Percentiles rank a stretch among this genome's conserved stretches.
These are phyloP conservation scores for Romanomermis culicivorax DNA, from an alignment of 2,888 invertebrate species.

Conservation along the genomic window DNA sequence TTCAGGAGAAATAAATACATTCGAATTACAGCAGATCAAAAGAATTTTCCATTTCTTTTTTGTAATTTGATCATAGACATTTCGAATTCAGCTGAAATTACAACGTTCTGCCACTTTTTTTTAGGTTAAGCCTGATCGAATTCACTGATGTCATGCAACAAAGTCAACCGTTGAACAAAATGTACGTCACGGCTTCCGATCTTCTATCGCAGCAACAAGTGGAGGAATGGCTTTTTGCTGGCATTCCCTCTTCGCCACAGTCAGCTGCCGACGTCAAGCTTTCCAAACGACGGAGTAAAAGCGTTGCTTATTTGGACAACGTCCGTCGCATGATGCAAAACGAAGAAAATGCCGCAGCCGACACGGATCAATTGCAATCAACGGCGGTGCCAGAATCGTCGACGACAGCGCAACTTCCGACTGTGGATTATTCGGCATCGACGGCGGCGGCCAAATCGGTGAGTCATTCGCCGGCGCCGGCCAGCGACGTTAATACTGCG, in stretches of 20 bases:
- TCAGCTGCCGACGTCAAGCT: neutral
- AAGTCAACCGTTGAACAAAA: conserved; percentile 1
- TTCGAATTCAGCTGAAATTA: no score
- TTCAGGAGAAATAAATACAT: no score
- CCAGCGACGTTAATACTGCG: neutral
- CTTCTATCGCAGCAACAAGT: neutral
- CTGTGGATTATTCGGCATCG: neutral
- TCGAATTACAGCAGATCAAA: no score
- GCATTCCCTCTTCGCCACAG: neutral
- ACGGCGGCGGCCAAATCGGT: neutral
- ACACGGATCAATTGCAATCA: neutral
- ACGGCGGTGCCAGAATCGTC: neutral
- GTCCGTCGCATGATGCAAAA: no score
- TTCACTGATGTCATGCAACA: conserved; percentile 18
- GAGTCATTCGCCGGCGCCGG: neutral
- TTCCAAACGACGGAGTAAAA: conserved; percentile 3
- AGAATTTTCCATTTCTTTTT: no score
- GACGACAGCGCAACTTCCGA: neutral
- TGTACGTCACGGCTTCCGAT: neutral
- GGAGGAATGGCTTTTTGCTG: neutral
- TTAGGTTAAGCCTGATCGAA: conserved; percentile 27
- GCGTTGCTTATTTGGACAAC: neutral
- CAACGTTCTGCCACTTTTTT: no score
- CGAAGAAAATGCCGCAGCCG: neutral
- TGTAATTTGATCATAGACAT: no score